phyloP scores from a whole-genome alignment of 2,113 vertebrate genomes.

The human region GRCh38 chr9:112796501-112797000 shows the following conservation, averaged over 20 bases:
- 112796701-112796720: background rate
- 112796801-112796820: background rate
- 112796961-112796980: fast-evolving
- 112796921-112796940: background rate
- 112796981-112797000: background rate
- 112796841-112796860: background rate
- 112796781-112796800: background rate
- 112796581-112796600: background rate
- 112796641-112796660: background rate
- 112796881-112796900: background rate
- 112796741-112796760: background rate
- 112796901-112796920: background rate
- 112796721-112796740: background rate
- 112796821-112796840: background rate
- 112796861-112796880: background rate
- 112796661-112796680: background rate
- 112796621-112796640: background rate
- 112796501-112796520: fast-evolving
- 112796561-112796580: background rate
- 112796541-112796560: background rate
- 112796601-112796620: background rate
- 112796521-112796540: background rate
- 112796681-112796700: background rate
- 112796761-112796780: background rate
- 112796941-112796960: background rate